Evolutionary conservation across 2,113 vertebrate genomes (phyloP).

Genomic region (Caretta caretta): DNA sequence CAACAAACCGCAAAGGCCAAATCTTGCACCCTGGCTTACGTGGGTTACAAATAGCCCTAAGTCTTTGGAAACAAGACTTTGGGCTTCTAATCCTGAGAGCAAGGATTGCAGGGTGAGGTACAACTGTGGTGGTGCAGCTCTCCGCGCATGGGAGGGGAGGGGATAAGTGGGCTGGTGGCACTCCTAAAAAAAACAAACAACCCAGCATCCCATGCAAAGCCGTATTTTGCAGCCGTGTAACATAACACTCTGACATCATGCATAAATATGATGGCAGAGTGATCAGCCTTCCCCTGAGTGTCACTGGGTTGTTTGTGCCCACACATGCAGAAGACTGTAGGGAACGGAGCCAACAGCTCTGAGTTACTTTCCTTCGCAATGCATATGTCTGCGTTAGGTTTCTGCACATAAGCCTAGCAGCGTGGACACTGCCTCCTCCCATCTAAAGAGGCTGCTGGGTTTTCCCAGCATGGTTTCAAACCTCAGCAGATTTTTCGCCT

Average conservation of each 20-base stretch:
- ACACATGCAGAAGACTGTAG: background rate
- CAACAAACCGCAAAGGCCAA: background rate
- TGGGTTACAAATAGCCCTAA: background rate
- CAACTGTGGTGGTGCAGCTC: background rate
- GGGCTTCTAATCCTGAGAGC: background rate
- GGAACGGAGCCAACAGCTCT: background rate
- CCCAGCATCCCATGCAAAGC: background rate
- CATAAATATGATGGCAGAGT: background rate
- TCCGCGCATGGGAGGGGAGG: background rate
- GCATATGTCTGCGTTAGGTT: accelerated
- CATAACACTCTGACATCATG: background rate
- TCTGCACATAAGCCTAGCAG: background rate
- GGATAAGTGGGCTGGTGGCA: background rate
- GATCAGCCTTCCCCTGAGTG: background rate
- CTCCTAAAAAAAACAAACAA: background rate
- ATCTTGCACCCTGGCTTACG: background rate
- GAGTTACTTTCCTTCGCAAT: background rate
- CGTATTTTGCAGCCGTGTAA: background rate
- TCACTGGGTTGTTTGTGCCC: background rate
- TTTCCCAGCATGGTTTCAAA: background rate
- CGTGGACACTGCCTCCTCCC: background rate
- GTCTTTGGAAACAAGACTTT: background rate
- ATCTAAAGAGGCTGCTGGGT: background rate
- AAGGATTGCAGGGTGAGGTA: background rate
- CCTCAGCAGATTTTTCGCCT: slow-evolving; percentile 25